Evolutionary conservation across 1,140 invertebrate species (phyloP).

Genomic region (Pissodes strobi): DNA sequence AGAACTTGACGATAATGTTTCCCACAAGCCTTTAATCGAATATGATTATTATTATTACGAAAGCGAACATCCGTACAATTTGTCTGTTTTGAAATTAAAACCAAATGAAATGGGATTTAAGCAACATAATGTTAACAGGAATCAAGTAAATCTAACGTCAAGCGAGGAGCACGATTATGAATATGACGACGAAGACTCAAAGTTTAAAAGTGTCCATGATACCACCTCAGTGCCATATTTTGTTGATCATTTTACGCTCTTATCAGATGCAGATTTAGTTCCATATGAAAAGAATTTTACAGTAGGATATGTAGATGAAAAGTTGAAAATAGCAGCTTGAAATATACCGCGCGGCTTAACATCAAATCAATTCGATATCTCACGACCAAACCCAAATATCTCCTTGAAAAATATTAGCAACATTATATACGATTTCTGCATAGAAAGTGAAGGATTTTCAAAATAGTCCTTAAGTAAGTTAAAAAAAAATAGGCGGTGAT

Average conservation of each 20-base stretch:
- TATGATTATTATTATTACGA: constrained; percentile 28
- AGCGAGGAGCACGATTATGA: constrained; percentile 30
- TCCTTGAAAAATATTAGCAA: too few relatives aligned
- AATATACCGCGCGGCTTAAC: too few relatives aligned
- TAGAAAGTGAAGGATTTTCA: too few relatives aligned
- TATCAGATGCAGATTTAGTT: not conserved
- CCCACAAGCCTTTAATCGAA: too few relatives aligned
- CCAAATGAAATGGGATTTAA: not conserved
- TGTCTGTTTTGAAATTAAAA: constrained; percentile 6
- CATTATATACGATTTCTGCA: too few relatives aligned
- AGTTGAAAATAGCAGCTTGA: too few relatives aligned
- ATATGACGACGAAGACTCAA: constrained; percentile 22
- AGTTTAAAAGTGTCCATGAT: constrained; percentile 22
- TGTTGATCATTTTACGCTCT: not conserved
- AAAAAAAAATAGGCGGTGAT: too few relatives aligned
- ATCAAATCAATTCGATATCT: too few relatives aligned
- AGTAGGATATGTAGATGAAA: not conserved
- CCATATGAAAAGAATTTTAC: constrained; percentile 4
- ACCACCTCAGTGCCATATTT: constrained; percentile 6
- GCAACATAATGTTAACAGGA: not conserved
- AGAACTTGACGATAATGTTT: not conserved
- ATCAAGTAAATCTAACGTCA: constrained; percentile 1
- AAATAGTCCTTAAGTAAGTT: too few relatives aligned
- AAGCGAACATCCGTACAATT: constrained; percentile 11
- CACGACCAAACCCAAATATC: too few relatives aligned